Base-by-base conservation (phyloP, 2,113 vertebrate species). In the Halichoeres trimaculatus region DNA sequence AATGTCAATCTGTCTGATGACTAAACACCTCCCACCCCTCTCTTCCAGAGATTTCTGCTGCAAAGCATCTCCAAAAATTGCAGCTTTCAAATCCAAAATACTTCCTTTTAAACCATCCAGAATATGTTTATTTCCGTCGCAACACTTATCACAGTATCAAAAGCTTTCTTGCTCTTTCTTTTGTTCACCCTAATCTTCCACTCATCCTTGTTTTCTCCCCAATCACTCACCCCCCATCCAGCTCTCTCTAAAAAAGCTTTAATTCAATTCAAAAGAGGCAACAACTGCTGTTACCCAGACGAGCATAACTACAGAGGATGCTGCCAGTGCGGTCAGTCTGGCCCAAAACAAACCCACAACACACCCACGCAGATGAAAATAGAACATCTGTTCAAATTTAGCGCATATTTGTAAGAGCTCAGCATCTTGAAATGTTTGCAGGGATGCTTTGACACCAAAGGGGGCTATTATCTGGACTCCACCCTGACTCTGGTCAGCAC, bases 381-480 rank as follows among this genome's bases (percentile, higher is more conserved):
- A 89, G 82, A 87, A 62, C 78, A 79, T 62, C 69, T 70, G 84
- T 83, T 84, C 48, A 85, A 83, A 90, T 91, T 76, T 89, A 88
- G 88, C 35, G 5, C 26, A 64, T 50, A 40, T 80, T 68, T 80
- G 71, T 71, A 43, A 41, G 63, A 56, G 23, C 58, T 70, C 60
- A 38, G 47, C 86, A 89, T 90, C 81, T 77, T 84, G 69, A 86
- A 85, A 65, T 84, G 75, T 82, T 87, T 74, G 65, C 30, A 59
- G 52, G 48, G 50, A 53, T 48, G 62, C 50, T 59, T 55, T 65
- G 69, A 79, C 85, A 80, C 74, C 52, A 80, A n/a, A 89, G 73
- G 65, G 59, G 84, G 70, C 53, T 52, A 88, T 88, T 88, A 90
- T 79, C 73, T 52, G 0, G 19, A 73, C 78, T 81, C 84, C 85